Percentiles rank a stretch among this genome's conserved stretches.
Conservation (phyloP, 2,113 vertebrate genomes). For the Paramormyrops kingsleyae region DNA sequence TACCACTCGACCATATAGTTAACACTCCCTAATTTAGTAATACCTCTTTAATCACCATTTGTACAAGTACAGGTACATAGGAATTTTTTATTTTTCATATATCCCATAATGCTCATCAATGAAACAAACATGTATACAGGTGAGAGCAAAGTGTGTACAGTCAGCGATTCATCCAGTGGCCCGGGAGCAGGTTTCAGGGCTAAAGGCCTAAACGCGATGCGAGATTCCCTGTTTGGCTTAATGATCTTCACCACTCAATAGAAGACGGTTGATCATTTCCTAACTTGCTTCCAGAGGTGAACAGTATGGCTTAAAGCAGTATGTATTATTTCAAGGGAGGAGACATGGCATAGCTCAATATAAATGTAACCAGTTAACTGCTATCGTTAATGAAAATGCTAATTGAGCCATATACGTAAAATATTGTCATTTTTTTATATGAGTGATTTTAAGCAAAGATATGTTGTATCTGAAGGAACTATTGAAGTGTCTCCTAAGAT, state of each 20-base stretch:
- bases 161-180: not conserved
- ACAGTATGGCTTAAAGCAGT: not conserved
- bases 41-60: not conserved
- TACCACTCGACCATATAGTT: not conserved
- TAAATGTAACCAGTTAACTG: not conserved
- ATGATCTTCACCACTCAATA: not conserved
- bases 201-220: not conserved
- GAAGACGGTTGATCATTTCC: not conserved
- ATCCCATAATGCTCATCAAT: not conserved
- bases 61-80: not conserved
- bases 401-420: not conserved
- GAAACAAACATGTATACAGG: not conserved
- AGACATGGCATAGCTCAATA: not conserved
- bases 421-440: not conserved
- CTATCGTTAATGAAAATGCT: not conserved
- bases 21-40: not conserved
- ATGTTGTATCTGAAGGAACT: not conserved
- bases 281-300: conserved; percentile 8
- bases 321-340: not conserved
- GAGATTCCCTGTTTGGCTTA: not conserved
- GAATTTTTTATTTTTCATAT: not conserved
- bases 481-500: not conserved
- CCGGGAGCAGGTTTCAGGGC: not conserved
- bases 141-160: not conserved
- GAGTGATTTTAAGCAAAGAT: not conserved